Evolutionary conservation across 2,888 invertebrate genomes (phyloP).

Genomic region (Trachelus iudaicus): DNA sequence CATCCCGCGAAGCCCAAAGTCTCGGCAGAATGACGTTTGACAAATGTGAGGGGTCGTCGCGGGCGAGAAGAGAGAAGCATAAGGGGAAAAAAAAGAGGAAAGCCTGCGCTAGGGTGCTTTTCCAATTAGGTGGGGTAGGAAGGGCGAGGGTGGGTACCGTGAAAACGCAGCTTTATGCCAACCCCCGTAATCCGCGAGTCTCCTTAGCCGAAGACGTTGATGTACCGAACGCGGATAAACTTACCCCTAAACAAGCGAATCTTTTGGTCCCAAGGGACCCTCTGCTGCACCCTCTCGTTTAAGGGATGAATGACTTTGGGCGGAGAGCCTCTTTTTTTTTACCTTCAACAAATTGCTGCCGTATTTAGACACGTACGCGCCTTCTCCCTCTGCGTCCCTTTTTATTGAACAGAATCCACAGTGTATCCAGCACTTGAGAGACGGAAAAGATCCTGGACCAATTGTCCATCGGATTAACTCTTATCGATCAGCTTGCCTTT

Average conservation of each 20-base stretch:
- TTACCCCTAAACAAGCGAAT: not conserved
- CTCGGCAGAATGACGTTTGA: not conserved
- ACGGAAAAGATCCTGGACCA: not conserved
- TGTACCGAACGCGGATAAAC: not conserved
- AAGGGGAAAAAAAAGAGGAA: not conserved
- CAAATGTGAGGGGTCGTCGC: not conserved
- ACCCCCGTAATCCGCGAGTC: not conserved
- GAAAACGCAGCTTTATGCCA: not conserved
- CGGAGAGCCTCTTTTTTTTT: not conserved
- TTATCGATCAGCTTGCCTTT: not conserved
- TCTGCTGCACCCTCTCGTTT: not conserved
- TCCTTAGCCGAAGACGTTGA: not conserved
- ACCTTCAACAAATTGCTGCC: not conserved
- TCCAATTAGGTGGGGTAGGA: not conserved
- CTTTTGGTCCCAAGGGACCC: not conserved
- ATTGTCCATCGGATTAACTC: not conserved
- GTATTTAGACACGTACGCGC: not conserved
- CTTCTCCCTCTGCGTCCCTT: not conserved
- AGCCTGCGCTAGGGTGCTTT: not conserved
- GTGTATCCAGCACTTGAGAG: not conserved
- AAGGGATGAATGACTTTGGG: not conserved
- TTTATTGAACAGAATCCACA: not conserved
- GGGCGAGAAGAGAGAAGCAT: not conserved
- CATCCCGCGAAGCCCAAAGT: not conserved
- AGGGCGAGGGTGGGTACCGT: not conserved